Conservation (phyloP, 2,888 invertebrate genomes). For the Drosophila emarginata region DNA sequence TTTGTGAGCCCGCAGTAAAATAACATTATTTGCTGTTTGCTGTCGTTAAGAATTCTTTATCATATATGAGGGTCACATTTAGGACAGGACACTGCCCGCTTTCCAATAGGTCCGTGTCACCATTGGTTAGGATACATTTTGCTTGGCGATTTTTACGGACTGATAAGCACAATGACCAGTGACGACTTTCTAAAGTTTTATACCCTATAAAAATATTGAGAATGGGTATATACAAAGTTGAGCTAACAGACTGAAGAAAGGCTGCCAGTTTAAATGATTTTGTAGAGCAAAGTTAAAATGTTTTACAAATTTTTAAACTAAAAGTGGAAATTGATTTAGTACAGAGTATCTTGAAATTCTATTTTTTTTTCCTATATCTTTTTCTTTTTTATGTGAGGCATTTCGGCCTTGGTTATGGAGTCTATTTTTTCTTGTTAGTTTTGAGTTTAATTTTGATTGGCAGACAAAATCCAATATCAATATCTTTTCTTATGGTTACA, state of each 20-base stretch:
- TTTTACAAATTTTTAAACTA: too few relatives aligned
- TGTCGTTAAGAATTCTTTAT: conserved; percentile 15
- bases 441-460: background rate
- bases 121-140: background rate
- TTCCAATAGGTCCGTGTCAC: background rate
- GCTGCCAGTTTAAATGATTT: too few relatives aligned
- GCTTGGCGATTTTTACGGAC: background rate
- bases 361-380: too few relatives aligned
- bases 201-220: background rate
- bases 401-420: background rate
- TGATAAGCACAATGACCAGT: conserved; percentile 1
- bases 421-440: background rate
- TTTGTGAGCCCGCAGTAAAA: background rate
- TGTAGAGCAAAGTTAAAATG: too few relatives aligned
- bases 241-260: background rate
- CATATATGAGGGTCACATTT: background rate
- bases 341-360: background rate
- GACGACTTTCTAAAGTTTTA: background rate
- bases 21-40: conserved; percentile 3
- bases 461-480: background rate
- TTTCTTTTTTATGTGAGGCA: too few relatives aligned
- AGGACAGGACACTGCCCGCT: background rate
- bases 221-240: background rate
- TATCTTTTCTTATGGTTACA: too few relatives aligned
- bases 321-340: background rate